Evolutionary conservation across 2,888 invertebrate species (phyloP).

Genomic region (Timema cristinae): DNA sequence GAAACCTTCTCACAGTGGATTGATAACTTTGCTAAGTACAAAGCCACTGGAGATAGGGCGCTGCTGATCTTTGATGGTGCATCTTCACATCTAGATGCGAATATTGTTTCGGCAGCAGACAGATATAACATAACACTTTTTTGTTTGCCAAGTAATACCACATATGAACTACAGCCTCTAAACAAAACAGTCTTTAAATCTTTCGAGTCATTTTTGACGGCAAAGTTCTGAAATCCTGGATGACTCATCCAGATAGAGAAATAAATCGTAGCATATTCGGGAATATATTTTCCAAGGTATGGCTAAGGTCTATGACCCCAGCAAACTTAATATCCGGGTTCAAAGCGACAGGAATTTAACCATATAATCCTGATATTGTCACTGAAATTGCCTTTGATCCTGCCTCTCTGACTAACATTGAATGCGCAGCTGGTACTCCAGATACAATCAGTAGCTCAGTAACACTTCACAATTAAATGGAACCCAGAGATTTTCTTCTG

Average conservation of each 20-base stretch:
- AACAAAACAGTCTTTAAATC: constrained; percentile 2
- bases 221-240: constrained; percentile 7
- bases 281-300: constrained; percentile 13
- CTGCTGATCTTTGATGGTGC: constrained; percentile 14
- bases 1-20: constrained; percentile 14
- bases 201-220: constrained; percentile 6
- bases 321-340: constrained; percentile 1
- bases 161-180: constrained; percentile 9
- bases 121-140: constrained; percentile 12
- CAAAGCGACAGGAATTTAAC: constrained; percentile 5
- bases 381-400: constrained; percentile 4
- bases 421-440: background rate
- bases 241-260: constrained; percentile 3
- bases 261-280: constrained; percentile 11
- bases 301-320: constrained; percentile 12
- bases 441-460: background rate
- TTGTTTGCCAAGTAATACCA: constrained; percentile 10
- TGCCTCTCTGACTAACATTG: constrained; percentile 10
- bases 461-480: background rate
- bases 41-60: constrained; percentile 2
- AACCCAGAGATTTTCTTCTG: background rate
- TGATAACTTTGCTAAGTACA: constrained; percentile 3
- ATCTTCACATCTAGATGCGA: constrained; percentile 15
- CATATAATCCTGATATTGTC: constrained; percentile 11
- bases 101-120: constrained; percentile 5